These are phyloP conservation scores for Delichon dasypus DNA, from an alignment of 2,797 vertebrate genomes.

Conservation along the genomic window DNA sequence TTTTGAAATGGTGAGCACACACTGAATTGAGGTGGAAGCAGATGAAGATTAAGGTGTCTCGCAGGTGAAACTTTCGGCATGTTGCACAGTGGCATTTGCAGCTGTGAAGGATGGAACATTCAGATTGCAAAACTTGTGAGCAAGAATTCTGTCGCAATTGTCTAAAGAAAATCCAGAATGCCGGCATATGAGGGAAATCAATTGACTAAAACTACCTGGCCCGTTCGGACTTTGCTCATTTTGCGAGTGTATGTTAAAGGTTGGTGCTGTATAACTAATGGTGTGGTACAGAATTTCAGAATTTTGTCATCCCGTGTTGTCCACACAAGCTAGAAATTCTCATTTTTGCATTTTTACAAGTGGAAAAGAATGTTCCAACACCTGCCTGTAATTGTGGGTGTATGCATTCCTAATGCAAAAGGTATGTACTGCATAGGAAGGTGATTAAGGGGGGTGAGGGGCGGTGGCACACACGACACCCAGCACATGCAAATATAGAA, in stretches of 20 bases:
- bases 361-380: background rate
- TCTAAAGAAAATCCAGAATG: background rate
- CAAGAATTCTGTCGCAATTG: background rate
- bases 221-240: background rate
- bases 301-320: background rate
- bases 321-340: background rate
- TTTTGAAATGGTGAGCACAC: background rate
- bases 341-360: background rate
- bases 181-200: background rate
- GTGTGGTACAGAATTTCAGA: background rate
- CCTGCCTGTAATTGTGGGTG: constrained; percentile 6
- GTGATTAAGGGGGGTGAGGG: background rate
- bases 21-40: background rate
- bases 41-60: background rate
- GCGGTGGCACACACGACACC: background rate
- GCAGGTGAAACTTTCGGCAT: background rate
- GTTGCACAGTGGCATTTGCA: background rate
- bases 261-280: background rate
- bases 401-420: constrained; percentile 24
- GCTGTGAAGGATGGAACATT: background rate
- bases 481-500: background rate
- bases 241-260: background rate
- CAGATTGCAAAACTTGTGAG: background rate
- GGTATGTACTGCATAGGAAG: background rate
- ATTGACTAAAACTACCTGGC: background rate